Base-by-base conservation (phyloP, 2,888 invertebrate species). In the Cephus pygmeus region DNA sequence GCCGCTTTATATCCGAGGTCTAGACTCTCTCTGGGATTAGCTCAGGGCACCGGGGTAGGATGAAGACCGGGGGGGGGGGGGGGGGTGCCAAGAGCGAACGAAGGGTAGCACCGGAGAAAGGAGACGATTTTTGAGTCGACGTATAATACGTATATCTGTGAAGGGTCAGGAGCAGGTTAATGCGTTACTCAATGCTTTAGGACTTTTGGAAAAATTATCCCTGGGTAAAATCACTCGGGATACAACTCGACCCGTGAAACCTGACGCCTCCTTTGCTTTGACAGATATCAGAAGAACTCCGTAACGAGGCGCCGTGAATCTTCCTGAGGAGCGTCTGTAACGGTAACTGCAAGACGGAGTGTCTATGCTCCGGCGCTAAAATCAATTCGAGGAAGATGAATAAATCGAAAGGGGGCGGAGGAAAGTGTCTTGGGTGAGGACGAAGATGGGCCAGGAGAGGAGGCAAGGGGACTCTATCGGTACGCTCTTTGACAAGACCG, bases 401-500 rank as follows among this genome's bases (percentile, higher is more conserved):
- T 56, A 56, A 56, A 56, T 56, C 56, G 56, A 56, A 56, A 56
- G 56, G 23, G 56, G 23, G 56, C 56, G 23, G 56, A 56, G 56
- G 56, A 23, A 23, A 56, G 56, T 56, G 56, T 56, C 56, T 23
- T 56, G 56, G 56, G 56, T 56, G 6, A 56, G 23, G 56, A 56
- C 1, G 56, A 56, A 56, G 56, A 56, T 56, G 56, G 56, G 56
- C 2, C 56, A 56, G 56, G 56, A 9, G 56, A 0, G 23, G 23
- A 23, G 56, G 23, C 56, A 56, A 23, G 23, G 23, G 56, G 23
- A 56, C 75, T 82, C 77, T 79, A 81, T 85, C 84, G 85, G 83
- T 81, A 79, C 81, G 84, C 82, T 87, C 89, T 90, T 90, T 90
- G 90, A 90, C 88, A 87, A 89, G 85, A 83, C 88, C 88, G 88